Base-by-base conservation (phyloP, 1,140 invertebrate species). In the Trichoplusia ni region DNA sequence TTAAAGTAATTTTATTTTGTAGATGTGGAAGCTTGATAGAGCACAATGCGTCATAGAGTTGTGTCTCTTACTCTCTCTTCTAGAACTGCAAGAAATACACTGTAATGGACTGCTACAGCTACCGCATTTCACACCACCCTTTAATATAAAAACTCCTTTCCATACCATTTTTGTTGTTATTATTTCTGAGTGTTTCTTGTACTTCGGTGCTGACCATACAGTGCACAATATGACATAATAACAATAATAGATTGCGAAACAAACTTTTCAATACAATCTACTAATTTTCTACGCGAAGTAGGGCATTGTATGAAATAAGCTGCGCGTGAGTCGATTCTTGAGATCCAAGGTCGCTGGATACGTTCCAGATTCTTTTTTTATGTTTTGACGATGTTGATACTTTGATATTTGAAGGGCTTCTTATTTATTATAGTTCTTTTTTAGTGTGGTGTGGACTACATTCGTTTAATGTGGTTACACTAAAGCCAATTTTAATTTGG, bases 331-430 rank as follows among this genome's bases (percentile, higher is more conserved):
- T 75, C 70, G 70, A 69, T 67, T 69, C 76, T 72, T 74, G 72
- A 65, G 73, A 80, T 70, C 51, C 85, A 88, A 88, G 85, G 85
- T 81, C 81, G 81, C 77, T 88, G 83, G 82, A 86, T 77, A 35
- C 69, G 77, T 72, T 84, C 85, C 82, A 88, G 75, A 82, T 75
- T 75, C 66, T 69, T 69, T 72, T 73, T 71, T 73, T 70, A 31
- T 46, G 19, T 67, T 35, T 35, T 49, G 23, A 60, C 19, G 40
- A 23, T 56, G 16, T 29, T 27, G 14, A 51, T 56, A 27, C 49
- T 49, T 11, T 37, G 21, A 13, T 19, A 44, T 62, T 63, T 65
- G 64, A 64, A 70, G 67, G 67, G 61, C 51, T 51, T 29, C 60
- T 53, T 53, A 44, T 66, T 66, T 60, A 60, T 47, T 27, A 47